phyloP scores from a whole-genome alignment of 2,888 invertebrate genomes.

The Clepsis dumicolana region DNA sequence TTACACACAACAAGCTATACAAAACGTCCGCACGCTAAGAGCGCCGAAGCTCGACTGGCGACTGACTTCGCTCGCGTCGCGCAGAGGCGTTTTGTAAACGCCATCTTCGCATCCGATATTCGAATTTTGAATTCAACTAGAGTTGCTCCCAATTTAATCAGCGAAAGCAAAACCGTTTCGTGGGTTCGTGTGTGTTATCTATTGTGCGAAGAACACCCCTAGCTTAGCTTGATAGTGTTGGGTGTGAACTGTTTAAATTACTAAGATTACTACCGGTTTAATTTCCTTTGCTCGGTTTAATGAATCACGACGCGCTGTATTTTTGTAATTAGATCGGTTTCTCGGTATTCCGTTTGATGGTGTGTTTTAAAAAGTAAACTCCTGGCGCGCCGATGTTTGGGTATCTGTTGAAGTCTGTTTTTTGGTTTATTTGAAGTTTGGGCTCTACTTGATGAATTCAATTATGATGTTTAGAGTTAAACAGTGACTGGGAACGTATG shows the following conservation, averaged over 20 bases:
- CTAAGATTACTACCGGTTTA: constrained; percentile 53
- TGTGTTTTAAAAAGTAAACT: constrained; percentile 47
- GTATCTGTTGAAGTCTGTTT: constrained; percentile 40
- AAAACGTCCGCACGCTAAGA: constrained; percentile 48
- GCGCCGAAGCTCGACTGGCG: constrained; percentile 62
- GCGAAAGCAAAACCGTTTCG: constrained; percentile 15
- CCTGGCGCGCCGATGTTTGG: constrained; percentile 43
- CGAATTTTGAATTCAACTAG: constrained; percentile 49
- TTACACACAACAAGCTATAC: constrained; percentile 11
- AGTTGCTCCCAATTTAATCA: constrained; percentile 36
- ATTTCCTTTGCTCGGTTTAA: constrained; percentile 55
- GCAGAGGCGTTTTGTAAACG: constrained; percentile 20
- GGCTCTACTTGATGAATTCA: constrained; percentile 28
- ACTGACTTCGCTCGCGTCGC: constrained; percentile 47
- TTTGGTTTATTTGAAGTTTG: constrained; percentile 42
- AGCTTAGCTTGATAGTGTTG: constrained; percentile 35
- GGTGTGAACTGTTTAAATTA: constrained; percentile 52
- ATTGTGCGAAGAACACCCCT: not conserved
- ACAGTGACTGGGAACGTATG: constrained; percentile 16
- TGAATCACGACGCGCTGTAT: constrained; percentile 50
- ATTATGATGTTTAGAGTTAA: constrained; percentile 35
- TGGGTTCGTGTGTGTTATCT: constrained; percentile 7
- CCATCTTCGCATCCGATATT: constrained; percentile 56
- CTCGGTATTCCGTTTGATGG: constrained; percentile 50
- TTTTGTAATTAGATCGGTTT: constrained; percentile 56